Percentiles rank a stretch among this genome's conserved stretches.
Conservation (phyloP, 2,113 vertebrate species). For the Uria aalge region DNA sequence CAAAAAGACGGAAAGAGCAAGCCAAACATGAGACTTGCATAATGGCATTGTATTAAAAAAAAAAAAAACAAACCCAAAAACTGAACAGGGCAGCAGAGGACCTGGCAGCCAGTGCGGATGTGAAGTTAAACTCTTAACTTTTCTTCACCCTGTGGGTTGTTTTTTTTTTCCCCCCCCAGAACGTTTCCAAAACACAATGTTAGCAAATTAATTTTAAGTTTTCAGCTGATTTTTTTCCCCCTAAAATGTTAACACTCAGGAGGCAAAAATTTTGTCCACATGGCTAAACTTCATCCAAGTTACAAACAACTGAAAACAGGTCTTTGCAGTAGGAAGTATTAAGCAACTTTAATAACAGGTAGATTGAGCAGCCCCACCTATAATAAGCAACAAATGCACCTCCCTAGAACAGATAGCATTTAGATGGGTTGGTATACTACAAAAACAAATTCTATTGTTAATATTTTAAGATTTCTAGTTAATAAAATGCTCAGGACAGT, state of each 20-base stretch:
- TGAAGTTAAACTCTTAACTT: background rate
- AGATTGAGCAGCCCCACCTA: slow-evolving; percentile 37
- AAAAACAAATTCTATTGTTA: background rate
- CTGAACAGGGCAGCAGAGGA: background rate
- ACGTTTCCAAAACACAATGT: background rate
- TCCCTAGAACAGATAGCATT: slow-evolving; percentile 43
- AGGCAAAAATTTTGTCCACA: background rate
- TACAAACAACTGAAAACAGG: slow-evolving; percentile 23
- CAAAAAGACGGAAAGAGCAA: background rate
- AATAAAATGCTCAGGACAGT: background rate
- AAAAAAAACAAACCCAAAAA: background rate
- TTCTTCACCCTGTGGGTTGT: background rate
- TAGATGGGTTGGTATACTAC: background rate
- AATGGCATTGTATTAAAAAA: background rate
- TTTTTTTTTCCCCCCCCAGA: background rate
- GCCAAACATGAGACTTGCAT: slow-evolving; percentile 25
- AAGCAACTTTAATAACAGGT: slow-evolving; percentile 56
- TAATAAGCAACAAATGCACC: slow-evolving; percentile 31
- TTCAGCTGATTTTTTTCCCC: background rate
- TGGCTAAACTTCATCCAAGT: background rate
- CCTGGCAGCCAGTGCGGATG: background rate
- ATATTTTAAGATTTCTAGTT: background rate
- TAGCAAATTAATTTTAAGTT: background rate
- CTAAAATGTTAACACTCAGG: background rate
- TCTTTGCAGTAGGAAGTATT: slow-evolving; percentile 37